Conservation (phyloP, 2,797 vertebrate genomes). For the Acrocephalus scirpaceus region DNA sequence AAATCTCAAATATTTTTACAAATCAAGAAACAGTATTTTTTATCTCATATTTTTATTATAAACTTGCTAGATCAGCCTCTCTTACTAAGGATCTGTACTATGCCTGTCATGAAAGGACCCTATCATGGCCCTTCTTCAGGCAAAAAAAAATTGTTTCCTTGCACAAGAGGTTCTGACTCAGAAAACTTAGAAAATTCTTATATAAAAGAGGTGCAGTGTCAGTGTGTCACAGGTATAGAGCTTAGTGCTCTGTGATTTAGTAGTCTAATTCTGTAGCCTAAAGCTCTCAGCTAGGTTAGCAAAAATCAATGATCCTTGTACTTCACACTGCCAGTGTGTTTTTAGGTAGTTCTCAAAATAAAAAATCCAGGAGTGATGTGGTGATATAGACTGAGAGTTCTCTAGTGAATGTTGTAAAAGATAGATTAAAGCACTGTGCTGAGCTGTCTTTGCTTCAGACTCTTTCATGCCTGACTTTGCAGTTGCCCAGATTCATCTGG, state of each 20-base stretch:
- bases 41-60: not conserved
- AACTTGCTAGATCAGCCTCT: not conserved
- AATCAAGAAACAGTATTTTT: not conserved
- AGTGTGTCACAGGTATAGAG: not conserved
- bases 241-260: not conserved
- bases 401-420: not conserved
- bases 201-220: not conserved
- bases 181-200: not conserved
- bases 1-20: not conserved
- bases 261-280: not conserved
- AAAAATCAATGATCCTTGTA: slow-evolving; percentile 17
- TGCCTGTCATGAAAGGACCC: not conserved
- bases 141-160: not conserved
- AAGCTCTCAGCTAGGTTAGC: not conserved
- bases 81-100: not conserved
- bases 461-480: not conserved
- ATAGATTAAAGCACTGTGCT: not conserved
- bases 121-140: not conserved
- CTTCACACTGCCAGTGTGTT: not conserved
- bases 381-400: not conserved
- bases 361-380: not conserved
- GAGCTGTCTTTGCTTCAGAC: not conserved
- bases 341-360: slow-evolving; percentile 6
- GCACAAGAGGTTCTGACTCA: not conserved
- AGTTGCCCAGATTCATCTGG: not conserved